These are phyloP conservation scores for Sebastes steindachneri DNA, from an alignment of 2,797 vertebrate species.

Conservation along the genomic window DNA sequence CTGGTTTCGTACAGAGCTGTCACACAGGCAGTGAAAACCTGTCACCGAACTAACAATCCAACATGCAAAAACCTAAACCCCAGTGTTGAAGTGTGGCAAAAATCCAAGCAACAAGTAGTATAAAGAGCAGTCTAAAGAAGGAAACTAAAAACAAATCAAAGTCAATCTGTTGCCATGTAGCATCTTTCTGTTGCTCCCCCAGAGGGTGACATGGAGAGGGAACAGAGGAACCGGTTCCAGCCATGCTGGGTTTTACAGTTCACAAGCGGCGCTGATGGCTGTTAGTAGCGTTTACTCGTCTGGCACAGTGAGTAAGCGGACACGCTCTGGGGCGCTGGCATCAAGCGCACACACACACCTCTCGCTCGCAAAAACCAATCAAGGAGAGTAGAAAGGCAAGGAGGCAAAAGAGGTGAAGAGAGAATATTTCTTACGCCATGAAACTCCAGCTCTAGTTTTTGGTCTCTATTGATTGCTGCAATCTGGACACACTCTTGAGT, in stretches of 20 bases:
- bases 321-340: slow-evolving; percentile 46
- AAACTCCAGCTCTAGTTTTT: neutral
- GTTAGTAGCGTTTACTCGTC: slow-evolving; percentile 50
- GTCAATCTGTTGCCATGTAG: slow-evolving; percentile 9
- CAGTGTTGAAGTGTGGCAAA: neutral
- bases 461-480: slow-evolving; percentile 3
- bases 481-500: slow-evolving; percentile 6
- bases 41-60: slow-evolving; percentile 24
- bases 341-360: slow-evolving; percentile 10
- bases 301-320: slow-evolving; percentile 52
- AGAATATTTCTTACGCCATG: neutral
- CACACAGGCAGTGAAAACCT: slow-evolving; percentile 18
- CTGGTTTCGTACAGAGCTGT: neutral
- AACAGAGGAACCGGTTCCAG: slow-evolving; percentile 38
- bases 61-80: slow-evolving; percentile 12
- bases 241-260: slow-evolving; percentile 47
- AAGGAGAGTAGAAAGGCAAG: slow-evolving; percentile 30
- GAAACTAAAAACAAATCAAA: slow-evolving; percentile 22
- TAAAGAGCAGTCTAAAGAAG: neutral
- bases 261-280: slow-evolving; percentile 51
- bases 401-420: slow-evolving; percentile 22
- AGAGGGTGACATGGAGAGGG: slow-evolving; percentile 17
- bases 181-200: slow-evolving; percentile 21
- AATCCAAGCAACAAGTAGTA: neutral
- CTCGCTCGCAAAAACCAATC: slow-evolving; percentile 39